These are phyloP conservation scores for Pheosia gnoma DNA, from an alignment of 2,888 invertebrate species.

Conservation along the genomic window DNA sequence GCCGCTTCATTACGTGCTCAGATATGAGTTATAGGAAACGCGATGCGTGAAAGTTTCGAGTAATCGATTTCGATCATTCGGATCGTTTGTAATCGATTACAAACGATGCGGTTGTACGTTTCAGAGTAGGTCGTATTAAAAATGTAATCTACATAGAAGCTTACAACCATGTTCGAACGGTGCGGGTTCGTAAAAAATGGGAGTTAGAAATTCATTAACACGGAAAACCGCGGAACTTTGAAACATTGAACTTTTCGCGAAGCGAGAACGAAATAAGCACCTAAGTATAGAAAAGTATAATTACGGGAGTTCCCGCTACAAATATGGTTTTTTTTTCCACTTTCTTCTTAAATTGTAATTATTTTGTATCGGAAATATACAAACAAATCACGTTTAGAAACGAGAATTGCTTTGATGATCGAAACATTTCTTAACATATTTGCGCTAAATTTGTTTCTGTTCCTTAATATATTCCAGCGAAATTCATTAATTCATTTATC, in stretches of 20 bases:
- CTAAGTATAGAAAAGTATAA: slow-evolving; percentile 3
- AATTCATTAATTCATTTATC: neutral
- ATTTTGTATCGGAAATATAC: neutral
- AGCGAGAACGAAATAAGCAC: slow-evolving; percentile 17
- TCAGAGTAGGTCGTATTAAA: neutral
- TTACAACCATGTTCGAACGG: slow-evolving; percentile 9
- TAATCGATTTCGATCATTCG: neutral
- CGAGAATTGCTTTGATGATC: neutral
- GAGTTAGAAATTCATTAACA: slow-evolving; percentile 26
- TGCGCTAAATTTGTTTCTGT: neutral
- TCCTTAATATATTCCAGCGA: neutral
- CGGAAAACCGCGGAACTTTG: slow-evolving; percentile 26
- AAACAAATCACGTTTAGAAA: neutral
- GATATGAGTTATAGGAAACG: neutral
- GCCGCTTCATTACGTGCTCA: slow-evolving; percentile 2
- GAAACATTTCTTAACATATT: neutral
- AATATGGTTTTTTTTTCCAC: slow-evolving; percentile 5
- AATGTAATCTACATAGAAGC: neutral
- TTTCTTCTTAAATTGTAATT: neutral
- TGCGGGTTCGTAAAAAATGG: slow-evolving; percentile 17
- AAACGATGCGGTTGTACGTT: neutral
- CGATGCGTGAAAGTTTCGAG: slow-evolving; percentile 1
- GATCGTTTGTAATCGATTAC: slow-evolving; percentile 4
- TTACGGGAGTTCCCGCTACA: slow-evolving; percentile 7
- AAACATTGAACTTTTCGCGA: slow-evolving; percentile 25